Conservation (phyloP, 2,888 invertebrate species). For the Gibbula magus region DNA sequence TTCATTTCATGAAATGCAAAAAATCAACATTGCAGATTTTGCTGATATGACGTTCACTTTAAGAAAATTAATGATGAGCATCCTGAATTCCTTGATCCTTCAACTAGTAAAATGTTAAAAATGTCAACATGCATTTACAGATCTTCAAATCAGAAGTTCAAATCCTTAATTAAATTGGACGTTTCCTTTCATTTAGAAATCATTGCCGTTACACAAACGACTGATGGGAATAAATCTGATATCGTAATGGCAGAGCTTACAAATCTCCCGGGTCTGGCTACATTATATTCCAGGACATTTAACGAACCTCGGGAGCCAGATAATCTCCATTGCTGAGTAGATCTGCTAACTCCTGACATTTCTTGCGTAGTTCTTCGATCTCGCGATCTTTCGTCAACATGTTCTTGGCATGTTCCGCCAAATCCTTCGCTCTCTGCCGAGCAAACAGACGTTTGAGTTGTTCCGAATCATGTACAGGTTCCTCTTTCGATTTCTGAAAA, state of each 20-base stretch:
- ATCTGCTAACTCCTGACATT: constrained; percentile 68
- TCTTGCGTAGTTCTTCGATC: constrained; percentile 69
- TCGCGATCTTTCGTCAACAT: constrained; percentile 71
- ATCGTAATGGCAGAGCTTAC: neutral
- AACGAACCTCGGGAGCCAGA: constrained; percentile 58
- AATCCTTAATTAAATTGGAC: no score
- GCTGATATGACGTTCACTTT: no score
- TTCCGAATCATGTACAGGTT: constrained; percentile 55
- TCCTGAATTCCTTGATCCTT: no score
- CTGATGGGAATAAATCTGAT: neutral
- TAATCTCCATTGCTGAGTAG: constrained; percentile 63
- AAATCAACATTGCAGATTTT: no score
- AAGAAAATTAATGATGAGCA: no score
- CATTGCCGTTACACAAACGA: no score
- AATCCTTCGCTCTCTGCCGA: constrained; percentile 69
- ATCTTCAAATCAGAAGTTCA: no score
- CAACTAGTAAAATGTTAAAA: no score
- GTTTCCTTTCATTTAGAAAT: neutral
- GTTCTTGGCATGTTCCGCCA: constrained; percentile 70
- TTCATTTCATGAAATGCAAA: no score
- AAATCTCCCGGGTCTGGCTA: neutral
- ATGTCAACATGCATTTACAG: no score
- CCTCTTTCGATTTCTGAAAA: constrained; percentile 55
- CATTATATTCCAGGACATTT: neutral
- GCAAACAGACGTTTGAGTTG: constrained; percentile 70